phyloP scores from a whole-genome alignment of 2,113 vertebrate genomes.

The Oreochromis aureus region DNA sequence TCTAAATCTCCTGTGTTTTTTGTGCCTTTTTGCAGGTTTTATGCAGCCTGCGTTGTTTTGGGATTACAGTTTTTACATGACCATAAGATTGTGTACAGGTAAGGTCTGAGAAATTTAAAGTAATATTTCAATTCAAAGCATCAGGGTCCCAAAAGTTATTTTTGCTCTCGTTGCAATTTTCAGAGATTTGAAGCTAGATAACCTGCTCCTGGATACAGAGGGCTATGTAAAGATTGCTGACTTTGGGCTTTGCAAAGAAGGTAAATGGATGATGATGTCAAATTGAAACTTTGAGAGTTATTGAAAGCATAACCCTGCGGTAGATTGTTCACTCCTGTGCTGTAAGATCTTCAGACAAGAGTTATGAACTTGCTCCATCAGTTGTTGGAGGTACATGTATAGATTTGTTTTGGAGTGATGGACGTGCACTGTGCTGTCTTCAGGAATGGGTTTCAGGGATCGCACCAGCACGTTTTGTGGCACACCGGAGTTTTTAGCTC shows the following conservation, averaged over 20 bases:
- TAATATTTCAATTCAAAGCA: neutral
- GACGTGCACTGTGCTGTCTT: neutral
- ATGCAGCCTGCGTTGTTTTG: constrained; percentile 95
- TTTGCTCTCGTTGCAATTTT: neutral
- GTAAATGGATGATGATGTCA: constrained; percentile 55
- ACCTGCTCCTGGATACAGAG: constrained; percentile 94
- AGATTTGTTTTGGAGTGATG: neutral
- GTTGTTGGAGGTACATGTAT: neutral
- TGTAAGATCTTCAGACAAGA: neutral
- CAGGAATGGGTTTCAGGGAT: constrained; percentile 98
- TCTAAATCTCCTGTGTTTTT: neutral
- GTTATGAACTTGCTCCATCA: neutral
- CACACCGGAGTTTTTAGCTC: constrained; percentile 96
- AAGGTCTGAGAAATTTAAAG: constrained; percentile 18
- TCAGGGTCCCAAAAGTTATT: accelerated
- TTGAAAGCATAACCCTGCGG: neutral
- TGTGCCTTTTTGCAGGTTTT: constrained; percentile 78
- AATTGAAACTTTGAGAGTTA: neutral
- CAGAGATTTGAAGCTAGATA: constrained; percentile 98
- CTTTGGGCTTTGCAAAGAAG: constrained; percentile 99
- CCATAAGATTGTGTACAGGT: constrained; percentile 99
- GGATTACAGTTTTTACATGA: constrained; percentile 97
- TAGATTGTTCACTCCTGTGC: neutral
- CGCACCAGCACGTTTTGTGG: constrained; percentile 98
- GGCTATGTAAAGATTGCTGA: constrained; percentile 99